phyloP scores from a whole-genome alignment of 2,113 vertebrate species.

The Apodemus sylvaticus region DNA sequence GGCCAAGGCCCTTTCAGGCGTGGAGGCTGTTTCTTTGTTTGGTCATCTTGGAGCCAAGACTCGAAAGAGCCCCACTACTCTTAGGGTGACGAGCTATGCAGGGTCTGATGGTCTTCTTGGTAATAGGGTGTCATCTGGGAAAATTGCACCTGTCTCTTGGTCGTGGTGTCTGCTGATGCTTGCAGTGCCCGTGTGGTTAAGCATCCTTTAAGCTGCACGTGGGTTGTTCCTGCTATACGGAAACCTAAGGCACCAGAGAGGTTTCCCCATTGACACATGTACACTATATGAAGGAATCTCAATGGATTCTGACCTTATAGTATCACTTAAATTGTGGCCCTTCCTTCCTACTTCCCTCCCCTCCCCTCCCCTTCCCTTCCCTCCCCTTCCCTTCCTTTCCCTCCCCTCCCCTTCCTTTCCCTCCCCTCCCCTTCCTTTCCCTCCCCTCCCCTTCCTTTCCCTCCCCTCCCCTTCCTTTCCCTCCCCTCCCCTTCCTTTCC shows the following conservation, averaged over 20 bases:
- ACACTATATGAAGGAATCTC: not conserved
- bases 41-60: not conserved
- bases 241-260: not conserved
- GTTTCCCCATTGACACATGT: not conserved
- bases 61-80: not conserved
- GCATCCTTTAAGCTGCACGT: not conserved
- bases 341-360: not conserved
- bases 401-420: no score
- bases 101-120: not conserved
- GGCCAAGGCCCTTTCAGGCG: not conserved
- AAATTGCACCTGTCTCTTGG: not conserved
- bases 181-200: not conserved
- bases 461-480: no score
- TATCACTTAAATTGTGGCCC: not conserved
- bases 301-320: not conserved
- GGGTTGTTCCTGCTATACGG: not conserved
- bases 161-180: not conserved
- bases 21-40: not conserved
- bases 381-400: rapidly evolving
- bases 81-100: not conserved
- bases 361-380: rapidly evolving
- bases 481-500: no score
- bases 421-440: not conserved
- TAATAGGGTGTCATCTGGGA: not conserved
- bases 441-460: no score